These are phyloP conservation scores for Icerya purchasi DNA, from an alignment of 2,888 invertebrate species.

Conservation along the genomic window DNA sequence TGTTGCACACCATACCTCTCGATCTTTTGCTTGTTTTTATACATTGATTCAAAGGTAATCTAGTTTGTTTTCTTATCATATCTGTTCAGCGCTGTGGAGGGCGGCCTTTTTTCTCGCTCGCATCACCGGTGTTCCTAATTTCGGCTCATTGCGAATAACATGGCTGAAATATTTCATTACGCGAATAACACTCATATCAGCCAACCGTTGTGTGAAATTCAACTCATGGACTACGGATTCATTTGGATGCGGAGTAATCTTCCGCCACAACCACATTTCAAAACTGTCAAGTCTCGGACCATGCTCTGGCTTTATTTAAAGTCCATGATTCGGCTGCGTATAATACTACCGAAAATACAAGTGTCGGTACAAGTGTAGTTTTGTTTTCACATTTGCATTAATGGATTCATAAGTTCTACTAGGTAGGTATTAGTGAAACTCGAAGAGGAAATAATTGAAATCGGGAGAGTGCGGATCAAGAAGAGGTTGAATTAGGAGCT, in stretches of 20 bases:
- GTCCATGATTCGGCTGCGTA: too few species aligned
- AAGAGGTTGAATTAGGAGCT: too few species aligned
- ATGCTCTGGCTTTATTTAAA: too few species aligned
- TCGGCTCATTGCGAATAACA: neutral
- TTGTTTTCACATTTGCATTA: too few species aligned
- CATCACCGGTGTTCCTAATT: neutral
- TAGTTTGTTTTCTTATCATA: neutral
- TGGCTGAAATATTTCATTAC: neutral
- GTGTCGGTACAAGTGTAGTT: too few species aligned
- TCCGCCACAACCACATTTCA: neutral
- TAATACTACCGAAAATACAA: too few species aligned
- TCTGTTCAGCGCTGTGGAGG: neutral
- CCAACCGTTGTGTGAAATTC: neutral
- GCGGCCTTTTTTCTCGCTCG: neutral
- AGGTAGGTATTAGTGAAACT: too few species aligned
- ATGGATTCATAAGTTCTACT: too few species aligned
- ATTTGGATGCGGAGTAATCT: neutral
- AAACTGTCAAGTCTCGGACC: too few species aligned
- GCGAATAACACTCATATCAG: neutral
- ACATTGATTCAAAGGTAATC: neutral
- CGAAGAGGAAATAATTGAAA: too few species aligned
- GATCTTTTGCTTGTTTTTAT: neutral
- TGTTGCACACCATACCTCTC: neutral
- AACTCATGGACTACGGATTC: too few species aligned
- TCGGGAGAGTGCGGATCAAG: too few species aligned